Evolutionary conservation across 2,888 invertebrate genomes (phyloP), one percentile per base, ranked within the genome.

Genomic region (Drosophila emarginata): DNA sequence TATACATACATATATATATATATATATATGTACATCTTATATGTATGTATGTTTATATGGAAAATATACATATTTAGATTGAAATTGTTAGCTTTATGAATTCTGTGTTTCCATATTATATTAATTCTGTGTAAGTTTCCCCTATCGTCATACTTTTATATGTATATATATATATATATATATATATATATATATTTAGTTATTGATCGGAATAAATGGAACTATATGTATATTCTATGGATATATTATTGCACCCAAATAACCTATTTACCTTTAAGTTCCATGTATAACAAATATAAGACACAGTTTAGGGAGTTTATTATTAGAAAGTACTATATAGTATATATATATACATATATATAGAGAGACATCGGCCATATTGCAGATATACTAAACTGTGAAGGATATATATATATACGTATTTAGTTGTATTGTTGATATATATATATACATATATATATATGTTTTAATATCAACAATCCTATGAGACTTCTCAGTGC

Each of bases 51-150:
- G 39, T 70, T 71, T 23, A 23, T 23, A 70, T 56, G 15, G 18
- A 39, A 70, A 61, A 45, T 45, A 45, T 21, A 60, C 60, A 39
- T 64, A 69, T 59, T 60, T 64, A 57, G 64, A 60, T 69, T 51
- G 57, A 64, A 58, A 71, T 69, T 69, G 59, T 69, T 64, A 71
- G 70, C 70, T 71, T 69, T 69, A 71, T 60, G 28, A 69, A 71
- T 56, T 21, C 45, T 45, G 40, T 69, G 70, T 69, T 70, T 57
- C 60, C 60, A 60, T 61, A 69, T 50, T 69, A 69, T 45, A 37
- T 54, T 36, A 32, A 36, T 57, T 12, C 12, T 18, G 36, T 18
- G 45, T 4, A 21, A 45, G 45, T 45, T 45, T 18, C 18, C 18
- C 45, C 45, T 21, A 21, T 45, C 12, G 12, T 45, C 45, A 32